These are phyloP conservation scores for Cotesia glomerata DNA, from an alignment of 1,140 invertebrate genomes.

Conservation along the genomic window DNA sequence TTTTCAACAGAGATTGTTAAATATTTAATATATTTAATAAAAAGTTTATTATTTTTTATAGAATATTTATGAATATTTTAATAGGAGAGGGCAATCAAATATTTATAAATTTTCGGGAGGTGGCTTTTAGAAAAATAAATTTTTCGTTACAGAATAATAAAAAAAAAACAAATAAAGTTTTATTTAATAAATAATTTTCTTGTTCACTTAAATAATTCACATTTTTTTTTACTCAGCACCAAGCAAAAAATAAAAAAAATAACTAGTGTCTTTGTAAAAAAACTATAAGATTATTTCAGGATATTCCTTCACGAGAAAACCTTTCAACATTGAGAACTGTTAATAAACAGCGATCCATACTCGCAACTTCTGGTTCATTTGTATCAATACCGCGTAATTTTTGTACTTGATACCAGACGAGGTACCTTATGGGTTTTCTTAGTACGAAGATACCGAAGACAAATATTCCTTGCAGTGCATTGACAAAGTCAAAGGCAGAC, in stretches of 20 bases:
- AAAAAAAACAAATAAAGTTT: too few relatives aligned
- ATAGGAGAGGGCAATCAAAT: too few relatives aligned
- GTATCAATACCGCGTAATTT: constrained; percentile 42
- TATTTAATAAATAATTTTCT: too few relatives aligned
- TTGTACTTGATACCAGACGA: constrained; percentile 54
- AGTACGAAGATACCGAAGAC: constrained; percentile 64
- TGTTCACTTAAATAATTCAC: too few relatives aligned
- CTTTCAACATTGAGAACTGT: constrained; percentile 42
- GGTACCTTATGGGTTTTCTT: constrained; percentile 59
- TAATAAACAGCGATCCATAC: constrained; percentile 48
- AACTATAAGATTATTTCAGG: not conserved
- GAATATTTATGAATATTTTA: too few relatives aligned
- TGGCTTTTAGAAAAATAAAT: too few relatives aligned
- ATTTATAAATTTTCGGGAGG: too few relatives aligned
- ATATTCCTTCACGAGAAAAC: not conserved
- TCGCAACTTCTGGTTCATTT: constrained; percentile 43
- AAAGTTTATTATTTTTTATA: too few relatives aligned
- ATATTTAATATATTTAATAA: not conserved
- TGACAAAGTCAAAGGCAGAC: constrained; percentile 63
- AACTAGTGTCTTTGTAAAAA: not conserved
- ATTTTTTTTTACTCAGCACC: too few relatives aligned
- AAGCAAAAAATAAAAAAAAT: not conserved
- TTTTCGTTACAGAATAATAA: too few relatives aligned
- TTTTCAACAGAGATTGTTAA: not conserved
- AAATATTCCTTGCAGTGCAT: constrained; percentile 62